Evolutionary conservation across 2,888 invertebrate genomes (phyloP), one percentile per base, ranked within the genome.

Genomic region (Machimus atricapillus): DNA sequence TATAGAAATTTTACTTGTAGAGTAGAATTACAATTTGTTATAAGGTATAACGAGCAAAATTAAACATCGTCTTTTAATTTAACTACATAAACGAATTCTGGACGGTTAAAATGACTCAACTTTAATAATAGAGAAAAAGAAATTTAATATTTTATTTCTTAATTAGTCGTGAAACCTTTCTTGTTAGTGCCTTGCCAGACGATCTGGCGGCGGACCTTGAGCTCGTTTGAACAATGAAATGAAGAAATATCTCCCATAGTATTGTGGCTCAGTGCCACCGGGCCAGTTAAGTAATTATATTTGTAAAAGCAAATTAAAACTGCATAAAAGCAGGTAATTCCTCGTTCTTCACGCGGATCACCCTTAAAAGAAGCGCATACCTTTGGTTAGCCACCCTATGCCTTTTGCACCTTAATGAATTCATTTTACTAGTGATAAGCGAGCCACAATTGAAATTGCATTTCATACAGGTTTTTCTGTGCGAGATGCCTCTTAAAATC

Each of bases 221-320:
- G 76, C 76, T 37, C 76, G n/a, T 76, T 76, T 34, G 37, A 76
- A 76, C 76, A 76, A 76, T 31, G 76, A 34, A 76, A 76, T 76
- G 12, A 76, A 76, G 76, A 76, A 76, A 76, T 37, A 76, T 6
- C 76, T 76, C 76, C 34, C 31, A 76, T 76, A 76, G 31, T 34
- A 23, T 23, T 74, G 27, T 31, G 34, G 16, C 31, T 31, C 27
- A 27, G 52, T 23, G 66, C 66, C 9, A 27, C 23, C 27, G 23
- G 23, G 19, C 34, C 37, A 76, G 76, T 76, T 76, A 37, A 76
- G 37, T 76, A 7, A 76, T 34, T 34, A 76, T 37, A 23, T 66
- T 19, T 76, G 31, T 27, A 14, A 34, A 34, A 19, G 76, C 27
- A 76, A 76, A 76, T 76, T 76, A 76, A 76, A 76, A 76, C 76